Base-by-base conservation (phyloP, 2,888 invertebrate species). In the Tetragonula carbonaria region DNA sequence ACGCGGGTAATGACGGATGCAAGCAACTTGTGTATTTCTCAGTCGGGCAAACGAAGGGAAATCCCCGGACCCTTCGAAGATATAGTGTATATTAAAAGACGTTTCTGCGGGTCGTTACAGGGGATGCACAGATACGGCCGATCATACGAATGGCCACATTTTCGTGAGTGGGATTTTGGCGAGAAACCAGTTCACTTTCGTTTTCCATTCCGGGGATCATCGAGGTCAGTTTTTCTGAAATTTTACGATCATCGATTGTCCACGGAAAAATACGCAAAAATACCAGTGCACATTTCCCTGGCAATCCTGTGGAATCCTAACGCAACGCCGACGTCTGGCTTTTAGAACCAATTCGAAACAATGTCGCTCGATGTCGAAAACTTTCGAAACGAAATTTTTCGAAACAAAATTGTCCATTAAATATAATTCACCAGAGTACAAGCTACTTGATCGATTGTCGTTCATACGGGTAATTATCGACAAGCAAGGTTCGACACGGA, bases 51-150 rank as follows among this genome's bases (percentile, higher is more conserved):
- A 73, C 78, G 72, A 84, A 90, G 84, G 86, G 87, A 92, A 92
- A 93, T 91, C 91, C 91, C 89, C 72, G 74, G 89, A 88, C 90
- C 91, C 91, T 82, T 91, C 90, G 92, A 91, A 94, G 94, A 94
- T 94, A 93, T 94, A 94, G 93, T 94, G 94, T 94, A 93, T 94
- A 94, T 94, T 94, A 94, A 94, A 94, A 94, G 94, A 94, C 93
- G 93, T 94, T 94, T 93, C 91, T 89, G 90, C 91, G 87, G 73
- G 84, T 78, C 81, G 80, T 80, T 82, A 90, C 77, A 74, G 88
- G 88, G 91, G 87, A 91, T 90, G 90, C 89, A 86, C 80, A 79
- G 88, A 87, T 86, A 90, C 90, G 87, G 90, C 94, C 94, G 94
- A 94, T 94, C 94, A 94, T 94, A 94, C 94, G 94, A 94, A 94